Evolutionary conservation across 1,140 invertebrate genomes (phyloP), one percentile per base, ranked within the genome.

Genomic region (Cydia amplana): DNA sequence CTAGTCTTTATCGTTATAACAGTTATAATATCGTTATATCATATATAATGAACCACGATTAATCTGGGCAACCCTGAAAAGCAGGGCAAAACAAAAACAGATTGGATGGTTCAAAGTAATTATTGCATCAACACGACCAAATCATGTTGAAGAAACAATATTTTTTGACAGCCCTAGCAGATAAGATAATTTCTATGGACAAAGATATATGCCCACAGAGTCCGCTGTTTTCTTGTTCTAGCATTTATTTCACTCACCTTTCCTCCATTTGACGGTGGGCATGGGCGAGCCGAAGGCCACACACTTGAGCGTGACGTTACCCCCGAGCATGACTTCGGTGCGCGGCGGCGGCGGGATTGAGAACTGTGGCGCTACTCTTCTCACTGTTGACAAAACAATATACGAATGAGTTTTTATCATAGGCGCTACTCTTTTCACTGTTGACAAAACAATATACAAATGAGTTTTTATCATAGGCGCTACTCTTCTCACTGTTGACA

Each of bases 211-310:
- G 4, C 25, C 25, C 25, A 25, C 43, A 43, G 43, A 43, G 43
- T 43, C 12, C 40, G 12, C 46, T 49, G 9, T 49, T 49, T n/a
- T 49, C 2, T n/a, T n/a, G 3, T 51, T 51, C 16, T 51, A 49
- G 4, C 4, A 16, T 49, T 49, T 49, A 2, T 49, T 16, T 32
- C n/a, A 1, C 79, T 78, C 84, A 86, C 96, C 98, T 93, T 97
- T 97, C 75, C 97, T 95, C 98, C 98, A 99, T 91, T 98, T 98
- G 67, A 99, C 98, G 82, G 95, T 96, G 0, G 99, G 99, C 98
- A 99, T 99, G 0, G 99, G 99, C 0, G 98, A 98, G 0, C 99
- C 99, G 7, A 98, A 96, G 16, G 98, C 99, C 14, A 99, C 98
- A 89, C 99, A 99, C 55, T 98, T 98, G 65, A 99, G 93, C 89